Evolutionary conservation across 2,888 invertebrate genomes (phyloP), one percentile per base, ranked within the genome.

Genomic region (Melieria omissa): DNA sequence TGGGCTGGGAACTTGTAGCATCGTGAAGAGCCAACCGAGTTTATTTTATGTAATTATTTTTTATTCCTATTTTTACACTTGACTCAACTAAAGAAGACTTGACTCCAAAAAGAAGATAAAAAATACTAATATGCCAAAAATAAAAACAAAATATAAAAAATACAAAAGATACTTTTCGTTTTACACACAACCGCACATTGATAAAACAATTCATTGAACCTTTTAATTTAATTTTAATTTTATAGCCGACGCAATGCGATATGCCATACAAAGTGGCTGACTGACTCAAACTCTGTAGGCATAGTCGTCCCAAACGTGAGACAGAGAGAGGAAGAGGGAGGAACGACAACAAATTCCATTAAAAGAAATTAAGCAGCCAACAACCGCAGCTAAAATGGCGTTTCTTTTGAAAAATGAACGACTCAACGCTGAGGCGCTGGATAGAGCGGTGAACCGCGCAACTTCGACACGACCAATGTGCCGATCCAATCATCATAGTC

Each of bases 311-410:
- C 29, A 29, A 29, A 29, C 29, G 29, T 29, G 29, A 29, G 29
- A 29, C 2, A 29, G 29, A 29, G 29, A 29, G 61, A 74, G n/a
- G 47, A 58, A 14, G 64, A 14, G 41, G 66, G 12, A 49, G 47
- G 45, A 49, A 69, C 55, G 58, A 52, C 70, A 80, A 79, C 78
- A 81, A 80, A 82, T 81, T 80, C 82, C 81, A 81, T 81, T 82
- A 80, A 80, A 81, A 81, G 80, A 80, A 79, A 79, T 81, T 80
- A 81, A 81, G 16, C 46, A 82, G 81, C 81, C 9, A 45, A 47
- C 77, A 78, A 77, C 7, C 70, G 41, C 66, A 73, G 62, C 57
- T 65, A 73, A 73, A 73, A 73, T 73, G 73, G 73, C 69, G 73
- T 65, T 73, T 65, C 73, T 69, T 73, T 57, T 62, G 62, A 73